Base-by-base conservation (phyloP, 2,113 vertebrate species). In the Calyptomena viridis region DNA sequence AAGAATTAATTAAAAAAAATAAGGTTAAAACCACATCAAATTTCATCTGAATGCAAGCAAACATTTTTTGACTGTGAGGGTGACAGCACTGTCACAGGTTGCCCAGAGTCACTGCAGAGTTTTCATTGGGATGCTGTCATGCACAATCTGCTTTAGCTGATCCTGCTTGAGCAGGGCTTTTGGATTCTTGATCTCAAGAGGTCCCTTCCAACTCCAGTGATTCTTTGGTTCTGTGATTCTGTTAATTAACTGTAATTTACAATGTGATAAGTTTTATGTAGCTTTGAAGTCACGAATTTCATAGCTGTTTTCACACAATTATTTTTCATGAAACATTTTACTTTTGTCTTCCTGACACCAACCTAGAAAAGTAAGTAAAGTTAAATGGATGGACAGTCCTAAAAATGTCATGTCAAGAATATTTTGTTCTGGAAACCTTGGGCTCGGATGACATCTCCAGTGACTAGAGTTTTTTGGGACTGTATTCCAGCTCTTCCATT, bases 171-270 rank as follows among this genome's bases (percentile, higher is more conserved):
- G 7, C 7, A 64, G 15, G 13, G 15, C 5, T 1, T 6, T 71
- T 16, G 15, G 17, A 49, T 22, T 42, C 16, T n/a, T 71, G 30
- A 62, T 56, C 22, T 37, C 56, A 85, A 40, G 10, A n/a, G 3
- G 17, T 49, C 11, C 5, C 5, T 88, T 83, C n/a, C 44, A 72
- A 8, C 0, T 0, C 53, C 25, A 19, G 5, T 0, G 1, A 8
- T 73, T 77, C 27, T 62, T 64, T 66, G 27, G 13, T 60, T 76
- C 49, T 44, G 12, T 58, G 31, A 42, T 63, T 62, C 37, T 59
- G 20, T 59, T 35, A 72, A 24, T 73, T 50, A 89, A 6, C 8
- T 88, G 31, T 42, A 68, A 35, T 6, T 47, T 60, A 62, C 3
- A 75, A 40, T 22, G 23, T 39, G 22, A 7, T 2, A 53, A 78